Conservation (phyloP, 2,113 vertebrate species). For the Saimiri boliviensis region DNA sequence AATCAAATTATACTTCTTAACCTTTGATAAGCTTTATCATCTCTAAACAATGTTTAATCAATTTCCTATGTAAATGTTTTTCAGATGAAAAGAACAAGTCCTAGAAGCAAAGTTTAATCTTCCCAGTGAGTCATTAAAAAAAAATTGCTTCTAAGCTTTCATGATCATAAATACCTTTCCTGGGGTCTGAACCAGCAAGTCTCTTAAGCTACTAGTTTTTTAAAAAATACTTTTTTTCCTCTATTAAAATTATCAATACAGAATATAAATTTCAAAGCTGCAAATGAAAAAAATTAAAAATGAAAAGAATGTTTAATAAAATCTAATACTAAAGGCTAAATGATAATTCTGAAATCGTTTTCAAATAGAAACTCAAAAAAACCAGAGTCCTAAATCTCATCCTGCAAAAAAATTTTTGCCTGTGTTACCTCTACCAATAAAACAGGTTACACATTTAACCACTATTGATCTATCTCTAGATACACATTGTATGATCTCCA, state of each 20-base stretch:
- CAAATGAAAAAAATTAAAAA: conserved; percentile 31
- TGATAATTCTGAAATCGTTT: background rate
- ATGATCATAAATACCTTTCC: conserved; percentile 77
- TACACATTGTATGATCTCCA: background rate
- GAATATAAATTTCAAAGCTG: conserved; percentile 26
- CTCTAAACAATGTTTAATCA: conserved; percentile 80
- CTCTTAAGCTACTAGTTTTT: background rate
- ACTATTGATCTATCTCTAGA: background rate
- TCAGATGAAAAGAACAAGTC: conserved; percentile 83
- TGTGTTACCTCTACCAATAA: background rate
- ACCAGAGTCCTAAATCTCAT: background rate
- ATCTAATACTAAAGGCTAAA: background rate
- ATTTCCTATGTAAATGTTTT: conserved; percentile 83
- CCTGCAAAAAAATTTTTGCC: background rate
- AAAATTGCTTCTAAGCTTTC: conserved; percentile 79
- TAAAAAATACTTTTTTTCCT: background rate
- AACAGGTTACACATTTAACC: background rate
- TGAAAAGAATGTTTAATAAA: background rate
- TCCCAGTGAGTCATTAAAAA: conserved; percentile 83
- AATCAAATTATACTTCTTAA: conserved; percentile 82
- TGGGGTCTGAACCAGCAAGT: conserved; percentile 57
- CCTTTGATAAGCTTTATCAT: conserved; percentile 78
- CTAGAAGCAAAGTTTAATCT: conserved; percentile 84
- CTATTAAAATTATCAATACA: background rate
- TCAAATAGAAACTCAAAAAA: background rate